These are phyloP conservation scores for Scatophagus argus DNA, from an alignment of 2,113 vertebrate genomes.

Conservation along the genomic window DNA sequence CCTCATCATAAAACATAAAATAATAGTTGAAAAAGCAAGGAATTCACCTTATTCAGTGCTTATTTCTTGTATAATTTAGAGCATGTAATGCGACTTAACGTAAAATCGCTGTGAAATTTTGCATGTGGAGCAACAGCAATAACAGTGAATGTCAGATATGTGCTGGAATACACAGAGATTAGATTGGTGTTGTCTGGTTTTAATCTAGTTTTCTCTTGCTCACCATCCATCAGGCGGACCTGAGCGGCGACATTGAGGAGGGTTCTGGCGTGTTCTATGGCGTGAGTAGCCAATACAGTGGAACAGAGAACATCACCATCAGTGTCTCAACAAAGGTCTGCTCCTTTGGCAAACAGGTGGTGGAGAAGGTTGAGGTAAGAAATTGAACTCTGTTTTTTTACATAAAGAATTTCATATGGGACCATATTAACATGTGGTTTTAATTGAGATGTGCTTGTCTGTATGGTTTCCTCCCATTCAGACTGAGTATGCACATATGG, in stretches of 20 bases:
- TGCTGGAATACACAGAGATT: background rate
- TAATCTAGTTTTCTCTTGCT: background rate
- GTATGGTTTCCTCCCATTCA: constrained; percentile 53
- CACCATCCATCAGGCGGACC: constrained; percentile 87
- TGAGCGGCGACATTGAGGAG: constrained; percentile 91
- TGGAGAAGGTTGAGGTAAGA: constrained; percentile 97
- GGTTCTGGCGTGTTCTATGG: constrained; percentile 92
- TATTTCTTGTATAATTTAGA: background rate
- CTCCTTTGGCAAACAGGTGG: constrained; percentile 97
- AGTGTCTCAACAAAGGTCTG: constrained; percentile 97
- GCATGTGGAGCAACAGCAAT: background rate
- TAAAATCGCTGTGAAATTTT: background rate
- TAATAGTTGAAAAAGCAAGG: no score
- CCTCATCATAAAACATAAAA: background rate
- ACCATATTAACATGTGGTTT: background rate
- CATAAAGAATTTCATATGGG: background rate
- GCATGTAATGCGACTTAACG: background rate
- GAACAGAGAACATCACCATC: constrained; percentile 94
- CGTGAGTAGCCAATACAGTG: constrained; percentile 96
- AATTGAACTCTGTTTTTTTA: background rate
- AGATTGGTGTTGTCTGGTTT: background rate
- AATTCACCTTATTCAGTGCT: background rate
- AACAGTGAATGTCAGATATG: background rate
- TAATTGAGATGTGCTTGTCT: background rate
- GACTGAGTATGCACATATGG: constrained; percentile 93